Percentiles rank a stretch among this genome's conserved stretches.
Conservation (phyloP, 2,888 invertebrate genomes). For the Torymus tubicola region DNA sequence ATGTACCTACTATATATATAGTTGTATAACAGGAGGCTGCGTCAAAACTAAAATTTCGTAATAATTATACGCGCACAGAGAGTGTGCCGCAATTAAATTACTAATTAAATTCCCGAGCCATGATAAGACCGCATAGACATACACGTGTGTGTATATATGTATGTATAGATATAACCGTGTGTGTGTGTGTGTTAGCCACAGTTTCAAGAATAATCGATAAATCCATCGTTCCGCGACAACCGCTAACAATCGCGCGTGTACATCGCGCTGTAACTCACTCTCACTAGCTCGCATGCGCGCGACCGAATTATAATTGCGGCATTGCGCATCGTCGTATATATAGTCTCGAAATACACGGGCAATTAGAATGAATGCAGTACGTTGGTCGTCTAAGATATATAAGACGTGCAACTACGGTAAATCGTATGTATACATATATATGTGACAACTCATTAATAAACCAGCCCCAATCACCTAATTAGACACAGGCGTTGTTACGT, state of each 20-base stretch:
- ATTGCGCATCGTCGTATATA: not conserved
- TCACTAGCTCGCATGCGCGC: too few relatives aligned
- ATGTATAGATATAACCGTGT: too few relatives aligned
- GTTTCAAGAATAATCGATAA: conserved; percentile 3
- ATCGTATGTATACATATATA: conserved; percentile 44
- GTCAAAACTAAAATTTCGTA: conserved; percentile 29
- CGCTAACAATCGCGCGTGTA: not conserved
- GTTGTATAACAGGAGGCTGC: not conserved
- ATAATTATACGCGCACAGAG: not conserved
- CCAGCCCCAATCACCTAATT: conserved; percentile 61
- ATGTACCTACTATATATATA: too few relatives aligned
- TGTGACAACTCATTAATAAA: conserved; percentile 62
- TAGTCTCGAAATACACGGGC: too few relatives aligned
- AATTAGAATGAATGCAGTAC: too few relatives aligned
- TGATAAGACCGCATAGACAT: not conserved
- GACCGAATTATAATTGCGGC: too few relatives aligned
- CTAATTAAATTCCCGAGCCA: conserved; percentile 29
- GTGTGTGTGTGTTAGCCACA: too few relatives aligned
- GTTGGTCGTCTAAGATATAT: too few relatives aligned
- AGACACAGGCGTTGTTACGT: not conserved
- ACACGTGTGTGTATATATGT: too few relatives aligned
- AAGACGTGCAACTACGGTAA: too few relatives aligned
- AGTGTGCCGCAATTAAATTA: not conserved
- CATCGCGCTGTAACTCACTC: not conserved
- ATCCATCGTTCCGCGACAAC: not conserved